These are phyloP conservation scores for Sebastes taczanowskii DNA, from an alignment of 2,797 vertebrate genomes.

Conservation along the genomic window DNA sequence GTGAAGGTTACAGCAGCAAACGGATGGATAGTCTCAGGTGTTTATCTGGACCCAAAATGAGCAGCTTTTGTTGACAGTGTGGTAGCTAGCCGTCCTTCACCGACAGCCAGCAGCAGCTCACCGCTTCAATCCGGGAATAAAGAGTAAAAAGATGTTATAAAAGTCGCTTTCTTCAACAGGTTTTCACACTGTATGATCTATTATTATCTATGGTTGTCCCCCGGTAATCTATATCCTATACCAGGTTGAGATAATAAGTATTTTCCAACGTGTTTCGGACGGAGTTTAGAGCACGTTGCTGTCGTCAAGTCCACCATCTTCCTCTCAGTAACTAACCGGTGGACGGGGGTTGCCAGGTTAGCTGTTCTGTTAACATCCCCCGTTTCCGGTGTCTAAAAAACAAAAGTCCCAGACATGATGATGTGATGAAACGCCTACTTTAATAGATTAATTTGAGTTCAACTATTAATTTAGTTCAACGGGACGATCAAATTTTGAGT, in stretches of 20 bases:
- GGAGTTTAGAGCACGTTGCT: conserved; percentile 79
- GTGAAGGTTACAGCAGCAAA: not conserved
- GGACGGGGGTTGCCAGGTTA: conserved; percentile 66
- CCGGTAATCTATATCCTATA: conserved; percentile 79
- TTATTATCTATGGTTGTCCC: conserved; percentile 84
- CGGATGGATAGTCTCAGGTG: not conserved
- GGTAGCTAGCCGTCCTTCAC: conserved; percentile 20
- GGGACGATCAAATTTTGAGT: too few relatives aligned
- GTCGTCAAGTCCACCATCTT: conserved; percentile 85
- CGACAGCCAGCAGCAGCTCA: conserved; percentile 37
- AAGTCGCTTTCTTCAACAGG: not conserved
- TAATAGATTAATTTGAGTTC: too few relatives aligned
- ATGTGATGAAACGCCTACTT: too few relatives aligned
- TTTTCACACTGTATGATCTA: not conserved
- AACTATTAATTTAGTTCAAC: too few relatives aligned
- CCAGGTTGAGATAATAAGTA: conserved; percentile 72
- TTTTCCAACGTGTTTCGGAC: conserved; percentile 79
- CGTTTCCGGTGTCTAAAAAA: conserved; percentile 16
- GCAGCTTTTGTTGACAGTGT: conserved; percentile 31
- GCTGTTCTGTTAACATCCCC: conserved; percentile 17
- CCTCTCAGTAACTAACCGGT: conserved; percentile 71
- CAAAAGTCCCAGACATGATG: not conserved
- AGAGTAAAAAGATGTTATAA: not conserved
- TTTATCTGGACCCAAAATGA: not conserved
- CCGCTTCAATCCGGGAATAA: conserved; percentile 10